Evolutionary conservation across 2,888 invertebrate genomes (phyloP).

Genomic region (Limenitis camilla): DNA sequence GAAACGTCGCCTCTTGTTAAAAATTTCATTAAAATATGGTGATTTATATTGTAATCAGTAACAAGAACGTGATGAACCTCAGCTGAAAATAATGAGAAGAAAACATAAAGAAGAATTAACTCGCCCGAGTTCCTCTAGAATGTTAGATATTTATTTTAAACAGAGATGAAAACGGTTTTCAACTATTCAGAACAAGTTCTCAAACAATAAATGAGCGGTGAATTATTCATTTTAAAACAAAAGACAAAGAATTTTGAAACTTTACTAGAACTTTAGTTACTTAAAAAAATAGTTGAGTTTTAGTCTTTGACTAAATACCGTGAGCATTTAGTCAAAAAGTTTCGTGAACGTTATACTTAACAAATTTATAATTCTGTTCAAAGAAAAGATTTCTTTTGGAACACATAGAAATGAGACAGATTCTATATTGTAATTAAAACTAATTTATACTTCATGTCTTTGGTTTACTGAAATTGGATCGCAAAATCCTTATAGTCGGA

Average conservation of each 20-base stretch:
- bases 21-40: background rate
- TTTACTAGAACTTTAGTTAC: constrained; percentile 3
- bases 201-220: constrained; percentile 24
- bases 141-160: constrained; percentile 10
- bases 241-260: constrained; percentile 17
- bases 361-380: no score
- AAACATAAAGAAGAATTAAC: constrained; percentile 9
- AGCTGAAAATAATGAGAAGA: constrained; percentile 5
- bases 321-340: no score
- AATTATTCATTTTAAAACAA: constrained; percentile 23
- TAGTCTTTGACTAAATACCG: no score
- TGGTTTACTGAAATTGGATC: no score
- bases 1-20: no score
- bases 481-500: no score
- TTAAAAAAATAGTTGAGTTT: constrained; percentile 5
- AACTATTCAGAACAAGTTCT: constrained; percentile 20
- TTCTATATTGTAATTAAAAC: no score
- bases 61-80: background rate
- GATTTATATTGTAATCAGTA: background rate
- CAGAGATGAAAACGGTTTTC: constrained; percentile 11
- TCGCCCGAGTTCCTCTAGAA: constrained; percentile 7
- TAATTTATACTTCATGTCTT: no score
- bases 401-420: no score
- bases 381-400: no score
- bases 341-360: no score